A percentile compares a stretch with the other conserved stretches of the same genome.
phyloP scores from a whole-genome alignment of 2,797 vertebrate genomes.

The Sphenodon punctatus region DNA sequence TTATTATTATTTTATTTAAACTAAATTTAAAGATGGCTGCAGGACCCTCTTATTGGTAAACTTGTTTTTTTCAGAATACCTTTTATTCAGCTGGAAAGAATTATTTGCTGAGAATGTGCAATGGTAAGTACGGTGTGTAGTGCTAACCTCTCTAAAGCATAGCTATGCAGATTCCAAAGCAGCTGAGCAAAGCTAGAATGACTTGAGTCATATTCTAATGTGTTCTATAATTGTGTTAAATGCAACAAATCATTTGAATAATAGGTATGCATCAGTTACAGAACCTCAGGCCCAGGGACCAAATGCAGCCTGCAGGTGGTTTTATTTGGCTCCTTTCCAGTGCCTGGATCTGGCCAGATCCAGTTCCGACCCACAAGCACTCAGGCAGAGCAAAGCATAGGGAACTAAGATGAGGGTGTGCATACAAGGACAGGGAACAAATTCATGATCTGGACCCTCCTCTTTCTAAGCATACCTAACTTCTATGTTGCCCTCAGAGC shows the following conservation, averaged over 20 bases:
- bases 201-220: not conserved
- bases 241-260: not conserved
- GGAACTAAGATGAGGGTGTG: too few relatives aligned
- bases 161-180: not conserved
- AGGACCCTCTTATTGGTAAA: not conserved
- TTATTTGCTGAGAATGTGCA: constrained; percentile 97
- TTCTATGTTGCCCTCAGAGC: too few relatives aligned
- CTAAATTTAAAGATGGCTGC: not conserved
- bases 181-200: not conserved
- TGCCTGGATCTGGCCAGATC: too few relatives aligned
- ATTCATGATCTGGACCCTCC: too few relatives aligned
- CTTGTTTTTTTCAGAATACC: constrained; percentile 82
- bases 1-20: constrained; percentile 11
- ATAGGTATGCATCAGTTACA: too few relatives aligned
- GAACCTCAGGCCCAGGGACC: too few relatives aligned
- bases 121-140: constrained; percentile 84
- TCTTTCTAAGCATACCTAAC: too few relatives aligned
- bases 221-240: not conserved
- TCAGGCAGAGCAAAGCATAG: too few relatives aligned
- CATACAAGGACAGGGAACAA: too few relatives aligned
- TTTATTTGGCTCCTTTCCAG: too few relatives aligned
- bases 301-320: too few relatives aligned
- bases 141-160: fast-evolving
- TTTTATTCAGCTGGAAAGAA: constrained; percentile 99
- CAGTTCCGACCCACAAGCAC: too few relatives aligned